Base-by-base conservation (phyloP, 2,113 vertebrate species). In the Haliaeetus leucogaster region DNA sequence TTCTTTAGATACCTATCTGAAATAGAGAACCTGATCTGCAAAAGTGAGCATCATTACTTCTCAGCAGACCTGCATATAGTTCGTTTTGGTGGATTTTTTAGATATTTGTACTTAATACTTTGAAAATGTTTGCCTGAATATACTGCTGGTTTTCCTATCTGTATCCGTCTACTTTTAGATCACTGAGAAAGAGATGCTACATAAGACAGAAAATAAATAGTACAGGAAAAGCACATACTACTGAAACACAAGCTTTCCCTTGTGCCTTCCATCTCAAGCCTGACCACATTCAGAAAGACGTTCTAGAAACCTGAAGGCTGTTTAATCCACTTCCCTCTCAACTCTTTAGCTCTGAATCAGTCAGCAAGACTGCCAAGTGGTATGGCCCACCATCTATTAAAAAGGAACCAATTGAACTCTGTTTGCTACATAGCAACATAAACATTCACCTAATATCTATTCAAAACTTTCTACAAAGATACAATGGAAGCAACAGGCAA, bases 51-150 rank as follows among this genome's bases (percentile, higher is more conserved):
- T 29, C 59, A 32, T 16, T 42, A 74, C 38, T 29, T 30, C 68
- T 58, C 15, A 1, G 20, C 2, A 65, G n/a, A 48, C 34, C 12
- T 0, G 1, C 48, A 72, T 1, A 7, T 17, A 30, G 11, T 45
- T 86, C 42, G 40, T 23, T 94, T 11, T 42, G 27, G 40, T 59
- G 42, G 19, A 32, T 50, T 59, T 94, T 66, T 88, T 11, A 30
- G 7, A 19, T 50, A 21, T 61, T 65, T 72, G 4, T 56, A 80
- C 16, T 65, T 47, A 50, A 43, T 7, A 55, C 7, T 55, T 55
- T 16, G 36, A 82, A 71, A 86, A 73, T 17, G 8, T 48, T 65
- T 81, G 36, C 29, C 77, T 81, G 18, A 11, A 3, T 26, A 1
- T 30, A 34, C 66, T 66, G 43, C 26, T 43, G 23, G 11, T 45